These are phyloP conservation scores for Pristionchus mayeri DNA, from an alignment of 2,888 invertebrate genomes.

Conservation along the genomic window DNA sequence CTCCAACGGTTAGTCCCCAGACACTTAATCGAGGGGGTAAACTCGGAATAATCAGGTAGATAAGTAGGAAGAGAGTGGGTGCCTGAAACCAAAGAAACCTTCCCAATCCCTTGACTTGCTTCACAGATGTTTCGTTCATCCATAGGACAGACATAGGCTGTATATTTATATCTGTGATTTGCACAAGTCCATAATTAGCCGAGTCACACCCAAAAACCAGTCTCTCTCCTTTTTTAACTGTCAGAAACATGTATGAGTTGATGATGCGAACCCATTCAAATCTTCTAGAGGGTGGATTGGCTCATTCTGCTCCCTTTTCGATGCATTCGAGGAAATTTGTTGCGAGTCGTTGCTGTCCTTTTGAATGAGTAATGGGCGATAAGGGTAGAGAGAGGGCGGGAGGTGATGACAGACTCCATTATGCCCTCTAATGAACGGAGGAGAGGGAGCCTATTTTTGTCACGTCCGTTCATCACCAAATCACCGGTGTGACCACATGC, in stretches of 20 bases:
- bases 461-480: too few species aligned
- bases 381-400: not conserved
- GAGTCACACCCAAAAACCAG: not conserved
- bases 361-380: slow-evolving; percentile 36
- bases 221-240: not conserved
- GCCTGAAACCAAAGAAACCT: too few species aligned
- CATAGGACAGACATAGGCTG: not conserved
- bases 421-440: not conserved
- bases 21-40: too few species aligned
- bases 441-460: not conserved
- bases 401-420: slow-evolving; percentile 20
- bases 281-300: not conserved
- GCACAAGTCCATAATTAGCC: slow-evolving; percentile 17
- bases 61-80: too few species aligned
- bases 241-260: not conserved
- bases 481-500: too few species aligned
- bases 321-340: slow-evolving; percentile 12
- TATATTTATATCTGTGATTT: not conserved
- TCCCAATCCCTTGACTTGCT: too few species aligned
- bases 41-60: too few species aligned
- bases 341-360: slow-evolving; percentile 36
- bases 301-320: not conserved
- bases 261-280: not conserved
- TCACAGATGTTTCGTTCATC: not conserved
- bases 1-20: slow-evolving; percentile 12